Evolutionary conservation across 1,140 invertebrate species (phyloP), one percentile per base, ranked within the genome.

Genomic region (Zaprionus ghesquierei): DNA sequence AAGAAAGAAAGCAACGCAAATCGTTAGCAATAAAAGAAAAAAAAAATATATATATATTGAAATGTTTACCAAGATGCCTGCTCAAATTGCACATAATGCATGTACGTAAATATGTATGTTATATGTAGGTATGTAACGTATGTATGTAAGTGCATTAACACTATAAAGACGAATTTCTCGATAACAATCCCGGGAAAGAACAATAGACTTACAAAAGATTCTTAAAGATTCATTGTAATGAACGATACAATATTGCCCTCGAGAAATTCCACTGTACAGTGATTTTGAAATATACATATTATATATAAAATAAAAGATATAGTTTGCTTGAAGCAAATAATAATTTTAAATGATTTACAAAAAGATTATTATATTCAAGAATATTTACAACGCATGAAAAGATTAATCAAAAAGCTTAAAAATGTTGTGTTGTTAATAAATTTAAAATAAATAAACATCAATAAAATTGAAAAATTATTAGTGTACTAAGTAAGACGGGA

Each of bases 11-110:
- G 29, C 38, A 51, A 20, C 54, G 2, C 2, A 33, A 59, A 31
- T 22, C 25, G 64, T 54, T 63, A 8, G 27, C 23, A 73, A 55
- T 55, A 55, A 50, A 44, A 56, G 2, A 23, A 20, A 33, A 3
- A 58, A 51, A 15, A 33, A 54, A 44, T n/a, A n/a, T n/a, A 53
- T 58, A 65, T 13, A 25, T 46, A 20, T 38, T 31, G n/a, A n/a
- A 65, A 46, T 27, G 18, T n/a, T 29, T 54, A n/a, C n/a, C 38
- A 27, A 29, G n/a, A 41, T n/a, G 59, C 59, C 13, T 61, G 8
- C 6, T 23, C 38, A 46, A 60, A 22, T 22, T 46, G 58, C 25
- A 60, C 27, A 20, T 44, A 20, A 60, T 8, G 44, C 9, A 6
- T 51, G 20, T 15, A 12, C 8, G 27, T 9, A n/a, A 6, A 27